Base-by-base conservation (phyloP, 2,113 vertebrate genomes). In the Cololabis saira region DNA sequence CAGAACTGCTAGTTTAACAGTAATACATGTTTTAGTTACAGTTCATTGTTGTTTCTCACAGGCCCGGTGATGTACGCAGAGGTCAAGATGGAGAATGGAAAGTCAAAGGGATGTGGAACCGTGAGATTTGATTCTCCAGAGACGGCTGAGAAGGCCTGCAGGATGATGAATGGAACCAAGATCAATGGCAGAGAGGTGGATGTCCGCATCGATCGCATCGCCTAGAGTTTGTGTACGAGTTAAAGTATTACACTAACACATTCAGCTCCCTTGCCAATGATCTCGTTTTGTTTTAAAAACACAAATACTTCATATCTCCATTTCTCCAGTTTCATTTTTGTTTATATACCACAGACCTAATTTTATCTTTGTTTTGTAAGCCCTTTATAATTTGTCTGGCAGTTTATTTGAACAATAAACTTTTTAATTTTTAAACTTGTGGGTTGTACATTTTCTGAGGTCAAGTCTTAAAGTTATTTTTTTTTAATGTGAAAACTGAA, bases 41-140 rank as follows among this genome's bases (percentile, higher is more conserved):
- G 61, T 84, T 90, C 40, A 37, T 89, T 87, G 79, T 88, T 82
- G 65, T 78, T 9, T 17, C 5, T 48, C 67, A 37, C 82, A 99
- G 97, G 97, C 87, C 96, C 96, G 86, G 97, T 99, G 76, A 97
- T 98, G 95, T 99, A 96, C 85, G 97, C 98, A 71, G 97, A 99
- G 89, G 98, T 99, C 88, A 99, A 99, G 94, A 99, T 98, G 98
- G 97, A 99, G 90, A 98, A 97, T 43, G 97, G 97, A 45, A 96
- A 95, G 89, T 98, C 97, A 47, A 99, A 99, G 91, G 98, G 97
- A 83, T 98, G 98, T 82, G 98, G 98, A 56, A 99, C 96, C 0
- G 98, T 99, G 67, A 93, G 97, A 71, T 99, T 98, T 75, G 97
- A 99, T 83, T 96, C 93, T 6, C 92, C 96, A 10, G 97, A 99